Base-by-base conservation (phyloP, 2,113 vertebrate genomes). In the Leucoraja erinaceus region DNA sequence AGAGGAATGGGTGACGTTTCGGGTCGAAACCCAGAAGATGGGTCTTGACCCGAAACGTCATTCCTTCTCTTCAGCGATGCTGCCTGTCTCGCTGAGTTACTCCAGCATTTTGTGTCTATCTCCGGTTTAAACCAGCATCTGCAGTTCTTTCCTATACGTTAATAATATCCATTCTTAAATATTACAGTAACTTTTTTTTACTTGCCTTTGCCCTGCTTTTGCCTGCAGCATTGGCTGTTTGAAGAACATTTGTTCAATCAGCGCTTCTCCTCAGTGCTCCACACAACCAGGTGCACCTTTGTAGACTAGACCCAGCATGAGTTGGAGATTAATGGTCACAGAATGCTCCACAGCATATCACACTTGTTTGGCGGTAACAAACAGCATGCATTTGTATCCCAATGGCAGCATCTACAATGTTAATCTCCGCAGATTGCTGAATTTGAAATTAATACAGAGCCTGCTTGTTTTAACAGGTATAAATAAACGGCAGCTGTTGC, bases 391-490 rank as follows among this genome's bases (percentile, higher is more conserved):
- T 22, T 61, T 61, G 5, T 16, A 33, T 63, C n/a, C 83, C 12
- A 3, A 63, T 88, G 59, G n/a, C n/a, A 16, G 12, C n/a, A 59
- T 8, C 59, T 66, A 12, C 14, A 63, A n/a, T 63, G 28, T 86
- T 63, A 14, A 63, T 63, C 83, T 63, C 1, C 12, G 83, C 28
- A 88, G 28, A 86, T 88, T 88, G 59, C 5, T 61, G 59, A 77
- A 88, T 88, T 66, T 88, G 83, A 88, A 88, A 88, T 66, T 88
- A 63, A 88, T 66, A 88, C n/a, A 31, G 83, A 18, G 59, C 7
- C 59, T 88, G 59, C 59, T 88, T 88, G 59, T 63, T 88, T 88
- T 31, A 88, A 88, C 83, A 88, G 59, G 16, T 88, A 88, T 6
- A 66, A 61, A 31, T 6, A 66, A 61, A 31, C 61, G 31, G 5